Evolutionary conservation across 2,113 vertebrate genomes (phyloP), one percentile per base, ranked within the genome.

Genomic region (Otolemur garnettii): DNA sequence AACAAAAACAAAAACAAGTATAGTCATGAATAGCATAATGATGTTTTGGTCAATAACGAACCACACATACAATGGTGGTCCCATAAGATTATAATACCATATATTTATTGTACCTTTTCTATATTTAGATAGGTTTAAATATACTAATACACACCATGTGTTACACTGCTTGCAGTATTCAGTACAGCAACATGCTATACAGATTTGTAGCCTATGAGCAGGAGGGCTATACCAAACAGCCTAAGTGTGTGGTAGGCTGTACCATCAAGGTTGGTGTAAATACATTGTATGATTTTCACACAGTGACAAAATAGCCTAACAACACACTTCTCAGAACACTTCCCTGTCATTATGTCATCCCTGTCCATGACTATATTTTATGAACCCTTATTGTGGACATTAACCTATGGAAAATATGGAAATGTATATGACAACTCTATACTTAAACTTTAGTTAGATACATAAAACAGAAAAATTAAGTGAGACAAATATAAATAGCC

Each of bases 321-420:
- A 15, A 77, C 26, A 42, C 26, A 50, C 50, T 77, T 50, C 14
- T 50, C 14, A 50, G 45, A 77, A 50, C 9, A 14, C 30, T 30
- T 50, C 26, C 26, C 42, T 26, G 45, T 77, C 42, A 45, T 50
- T 77, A 75, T 50, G 74, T n/a, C n/a, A n/a, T n/a, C n/a, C n/a
- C 42, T 50, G 28, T 4, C 24, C 42, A 18, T 50, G 24, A 50
- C 15, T 50, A 7, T 77, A 77, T 77, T 92, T 85, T 38, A 60
- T 75, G 77, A 53, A 33, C 11, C 42, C 19, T 90, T 80, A 12
- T 50, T 95, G 35, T 96, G 13, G 28, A 7, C 42, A 64, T 88
- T 79, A 82, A 71, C n/a, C 35, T 97, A 28, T 93, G 64, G 94
- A 83, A 42, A 96, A 79, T 83, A 64, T 30, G 50, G 89, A 96